phyloP scores from a whole-genome alignment of 2,113 vertebrate genomes.

The Cyrtonyx montezumae region DNA sequence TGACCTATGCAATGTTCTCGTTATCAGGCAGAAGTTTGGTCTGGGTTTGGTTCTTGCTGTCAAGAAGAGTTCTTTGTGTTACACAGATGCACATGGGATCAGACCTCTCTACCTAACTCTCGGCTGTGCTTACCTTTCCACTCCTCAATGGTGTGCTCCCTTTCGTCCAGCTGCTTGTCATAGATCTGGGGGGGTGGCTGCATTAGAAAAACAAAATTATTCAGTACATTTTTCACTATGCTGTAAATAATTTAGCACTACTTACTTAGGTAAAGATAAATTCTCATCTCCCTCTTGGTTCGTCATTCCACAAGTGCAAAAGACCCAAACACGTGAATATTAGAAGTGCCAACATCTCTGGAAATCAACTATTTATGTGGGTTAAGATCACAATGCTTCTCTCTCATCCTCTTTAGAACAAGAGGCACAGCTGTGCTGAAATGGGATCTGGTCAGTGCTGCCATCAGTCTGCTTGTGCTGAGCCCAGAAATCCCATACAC shows the following conservation, averaged over 20 bases:
- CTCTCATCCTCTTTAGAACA: neutral
- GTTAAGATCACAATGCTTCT: neutral
- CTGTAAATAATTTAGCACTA: neutral
- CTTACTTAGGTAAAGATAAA: neutral
- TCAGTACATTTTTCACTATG: neutral
- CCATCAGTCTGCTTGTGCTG: neutral
- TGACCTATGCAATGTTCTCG: neutral
- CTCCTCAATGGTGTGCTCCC: conserved; percentile 99
- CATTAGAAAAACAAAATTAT: conserved; percentile 56
- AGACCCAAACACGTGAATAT: neutral
- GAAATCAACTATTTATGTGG: neutral
- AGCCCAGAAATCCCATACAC: neutral
- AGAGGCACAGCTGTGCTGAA: neutral
- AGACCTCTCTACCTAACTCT: neutral
- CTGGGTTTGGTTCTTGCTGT: neutral
- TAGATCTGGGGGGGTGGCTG: conserved; percentile 98
- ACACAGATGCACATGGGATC: neutral
- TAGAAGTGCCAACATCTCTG: neutral
- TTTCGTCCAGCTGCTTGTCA: conserved; percentile 98
- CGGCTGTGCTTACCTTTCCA: conserved; percentile 91
- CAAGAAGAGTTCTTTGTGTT: neutral
- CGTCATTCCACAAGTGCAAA: neutral
- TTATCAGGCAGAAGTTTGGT: neutral
- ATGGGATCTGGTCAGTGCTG: neutral
- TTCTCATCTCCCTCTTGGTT: neutral